Percentiles rank a stretch among this genome's conserved stretches.
These are phyloP conservation scores for Ophiodon elongatus DNA, from an alignment of 2,113 vertebrate genomes.

Conservation along the genomic window DNA sequence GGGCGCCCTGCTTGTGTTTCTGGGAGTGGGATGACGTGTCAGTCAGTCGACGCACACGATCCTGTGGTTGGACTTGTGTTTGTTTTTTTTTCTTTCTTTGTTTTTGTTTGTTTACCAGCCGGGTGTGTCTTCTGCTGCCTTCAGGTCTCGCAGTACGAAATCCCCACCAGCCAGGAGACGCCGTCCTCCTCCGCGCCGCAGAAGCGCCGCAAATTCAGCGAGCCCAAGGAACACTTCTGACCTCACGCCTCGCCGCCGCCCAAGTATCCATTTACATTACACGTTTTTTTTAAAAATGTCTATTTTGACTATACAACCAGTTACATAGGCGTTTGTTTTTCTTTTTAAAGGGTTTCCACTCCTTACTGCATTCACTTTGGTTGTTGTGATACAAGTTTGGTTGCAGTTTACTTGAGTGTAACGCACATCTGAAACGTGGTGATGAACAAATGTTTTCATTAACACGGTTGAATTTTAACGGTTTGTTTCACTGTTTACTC, in stretches of 20 bases:
- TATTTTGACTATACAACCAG: not conserved
- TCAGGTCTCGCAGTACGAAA: slow-evolving; percentile 83
- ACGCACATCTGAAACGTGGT: not conserved
- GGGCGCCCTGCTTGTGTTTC: slow-evolving; percentile 13
- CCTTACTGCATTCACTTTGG: not conserved
- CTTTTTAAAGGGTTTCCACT: not conserved
- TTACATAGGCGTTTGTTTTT: not conserved
- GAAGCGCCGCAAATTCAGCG: slow-evolving; percentile 92
- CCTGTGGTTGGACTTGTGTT: not conserved
- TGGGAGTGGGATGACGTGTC: slow-evolving; percentile 33
- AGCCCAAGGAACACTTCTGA: slow-evolving; percentile 87
- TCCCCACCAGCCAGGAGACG: slow-evolving; percentile 87
- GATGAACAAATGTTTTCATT: not conserved
- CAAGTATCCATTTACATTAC: not conserved
- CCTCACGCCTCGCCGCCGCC: not conserved
- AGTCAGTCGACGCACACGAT: not conserved
- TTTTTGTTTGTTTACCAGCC: not conserved
- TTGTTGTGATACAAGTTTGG: not conserved
- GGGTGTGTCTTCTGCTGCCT: not conserved
- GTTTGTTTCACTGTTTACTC: slow-evolving; percentile 9
- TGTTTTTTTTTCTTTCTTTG: not conserved
- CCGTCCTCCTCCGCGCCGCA: slow-evolving; percentile 47
- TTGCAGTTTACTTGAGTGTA: slow-evolving; percentile 12
- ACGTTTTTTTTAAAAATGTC: not conserved
- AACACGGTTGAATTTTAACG: not conserved